Evolutionary conservation across 30 jellyfish, hydroid and myxozoan genomes (phyloP).

Genomic region (Turritopsis dohrnii): DNA sequence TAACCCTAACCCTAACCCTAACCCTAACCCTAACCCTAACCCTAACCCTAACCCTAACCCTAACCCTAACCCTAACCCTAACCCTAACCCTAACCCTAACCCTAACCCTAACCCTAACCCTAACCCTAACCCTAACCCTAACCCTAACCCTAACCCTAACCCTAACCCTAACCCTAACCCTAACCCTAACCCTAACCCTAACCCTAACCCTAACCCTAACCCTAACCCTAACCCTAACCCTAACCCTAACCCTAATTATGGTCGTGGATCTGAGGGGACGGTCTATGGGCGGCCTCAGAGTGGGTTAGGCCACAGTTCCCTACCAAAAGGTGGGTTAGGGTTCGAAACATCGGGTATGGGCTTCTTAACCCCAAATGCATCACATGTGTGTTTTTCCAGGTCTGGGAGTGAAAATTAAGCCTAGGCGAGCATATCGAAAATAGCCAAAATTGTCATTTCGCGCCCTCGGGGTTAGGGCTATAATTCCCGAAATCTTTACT

Average conservation of each 20-base stretch:
- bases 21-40: conserved; percentile 30
- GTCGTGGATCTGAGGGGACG: no score
- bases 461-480: no score
- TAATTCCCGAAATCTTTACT: no score
- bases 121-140: conserved; percentile 24
- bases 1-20: conserved; percentile 36
- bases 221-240: conserved; percentile 39
- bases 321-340: no score
- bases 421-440: no score
- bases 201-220: conserved; percentile 38
- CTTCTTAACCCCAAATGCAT: no score
- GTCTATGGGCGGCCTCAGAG: no score
- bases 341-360: no score
- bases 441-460: no score
- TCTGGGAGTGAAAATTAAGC: no score
- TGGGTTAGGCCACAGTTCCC: no score
- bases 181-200: conserved; percentile 23
- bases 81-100: conserved; percentile 24
- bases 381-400: no score
- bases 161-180: conserved; percentile 15
- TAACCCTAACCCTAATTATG: conserved; percentile 33
- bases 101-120: conserved; percentile 23
- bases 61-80: conserved; percentile 9
- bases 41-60: not conserved
- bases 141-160: conserved; percentile 18